These are phyloP conservation scores for fruit fly (Drosophila melanogaster) DNA, from an alignment of 1,140 invertebrate genomes.

Conservation along the genomic window DNA sequence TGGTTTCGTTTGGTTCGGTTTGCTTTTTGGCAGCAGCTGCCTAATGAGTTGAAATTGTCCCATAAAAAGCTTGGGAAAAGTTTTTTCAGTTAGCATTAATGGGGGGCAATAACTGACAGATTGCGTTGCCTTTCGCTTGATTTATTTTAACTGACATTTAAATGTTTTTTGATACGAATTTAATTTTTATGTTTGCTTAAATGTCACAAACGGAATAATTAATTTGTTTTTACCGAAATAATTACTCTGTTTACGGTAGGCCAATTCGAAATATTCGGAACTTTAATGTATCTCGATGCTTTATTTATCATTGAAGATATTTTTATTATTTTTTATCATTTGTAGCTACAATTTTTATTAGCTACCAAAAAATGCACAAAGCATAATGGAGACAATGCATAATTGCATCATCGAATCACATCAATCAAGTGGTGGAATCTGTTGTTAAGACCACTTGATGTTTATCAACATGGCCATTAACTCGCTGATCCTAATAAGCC, in stretches of 20 bases:
- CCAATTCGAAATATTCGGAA: not conserved
- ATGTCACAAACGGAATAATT: slow-evolving; percentile 14
- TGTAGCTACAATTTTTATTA: not conserved
- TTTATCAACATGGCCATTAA: slow-evolving; percentile 27
- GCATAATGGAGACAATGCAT: not conserved
- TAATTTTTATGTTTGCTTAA: slow-evolving; percentile 9
- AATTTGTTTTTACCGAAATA: slow-evolving; percentile 19
- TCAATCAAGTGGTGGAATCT: slow-evolving; percentile 24
- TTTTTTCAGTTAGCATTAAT: slow-evolving; percentile 20
- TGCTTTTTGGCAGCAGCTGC: slow-evolving; percentile 46
- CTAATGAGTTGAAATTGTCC: slow-evolving; percentile 51
- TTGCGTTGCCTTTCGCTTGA: slow-evolving; percentile 39
- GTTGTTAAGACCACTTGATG: slow-evolving; percentile 31
- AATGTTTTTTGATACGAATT: slow-evolving; percentile 26
- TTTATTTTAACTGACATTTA: slow-evolving; percentile 47
- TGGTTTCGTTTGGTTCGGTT: slow-evolving; percentile 42
- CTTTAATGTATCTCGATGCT: not conserved
- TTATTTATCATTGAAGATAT: too few species aligned
- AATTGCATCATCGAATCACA: slow-evolving; percentile 3
- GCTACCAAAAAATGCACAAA: not conserved
- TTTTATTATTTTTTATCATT: too few species aligned
- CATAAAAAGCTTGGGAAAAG: slow-evolving; percentile 40
- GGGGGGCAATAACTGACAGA: slow-evolving; percentile 45
- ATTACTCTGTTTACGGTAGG: slow-evolving; percentile 1
- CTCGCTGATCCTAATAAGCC: slow-evolving; percentile 42